These are phyloP conservation scores for Brachionus plicatilis DNA, from an alignment of 1,140 invertebrate species.

Conservation along the genomic window DNA sequence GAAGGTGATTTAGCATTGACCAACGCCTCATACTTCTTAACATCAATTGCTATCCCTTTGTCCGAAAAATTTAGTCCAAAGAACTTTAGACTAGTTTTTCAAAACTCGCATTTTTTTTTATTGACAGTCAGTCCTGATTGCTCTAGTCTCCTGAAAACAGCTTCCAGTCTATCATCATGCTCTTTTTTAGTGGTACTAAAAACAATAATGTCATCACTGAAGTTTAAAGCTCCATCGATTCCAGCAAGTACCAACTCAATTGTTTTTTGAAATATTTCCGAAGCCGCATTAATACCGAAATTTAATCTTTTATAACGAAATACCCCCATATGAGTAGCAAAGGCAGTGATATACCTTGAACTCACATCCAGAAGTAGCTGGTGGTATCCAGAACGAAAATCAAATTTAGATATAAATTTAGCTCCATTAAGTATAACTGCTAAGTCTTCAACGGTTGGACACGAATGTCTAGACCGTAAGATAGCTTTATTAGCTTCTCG, in stretches of 20 bases:
- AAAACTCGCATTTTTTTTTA: neutral
- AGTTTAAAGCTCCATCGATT: neutral
- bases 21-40: neutral
- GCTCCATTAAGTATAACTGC: too few species aligned
- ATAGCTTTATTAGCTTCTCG: too few species aligned
- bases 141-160: neutral
- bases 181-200: neutral
- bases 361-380: neutral
- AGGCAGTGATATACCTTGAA: too few species aligned
- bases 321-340: too few species aligned
- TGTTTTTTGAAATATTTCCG: neutral
- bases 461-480: too few species aligned
- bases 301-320: too few species aligned
- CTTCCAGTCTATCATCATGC: neutral
- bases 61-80: neutral
- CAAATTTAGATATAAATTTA: too few species aligned
- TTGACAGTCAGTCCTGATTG: neutral
- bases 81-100: constrained; percentile 2
- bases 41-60: neutral
- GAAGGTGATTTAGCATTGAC: neutral
- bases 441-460: too few species aligned
- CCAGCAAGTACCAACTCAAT: neutral
- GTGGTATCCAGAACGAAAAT: neutral
- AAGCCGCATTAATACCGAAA: too few species aligned
- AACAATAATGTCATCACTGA: neutral